Conservation (phyloP, 2,797 vertebrate species). For the Molothrus ater region DNA sequence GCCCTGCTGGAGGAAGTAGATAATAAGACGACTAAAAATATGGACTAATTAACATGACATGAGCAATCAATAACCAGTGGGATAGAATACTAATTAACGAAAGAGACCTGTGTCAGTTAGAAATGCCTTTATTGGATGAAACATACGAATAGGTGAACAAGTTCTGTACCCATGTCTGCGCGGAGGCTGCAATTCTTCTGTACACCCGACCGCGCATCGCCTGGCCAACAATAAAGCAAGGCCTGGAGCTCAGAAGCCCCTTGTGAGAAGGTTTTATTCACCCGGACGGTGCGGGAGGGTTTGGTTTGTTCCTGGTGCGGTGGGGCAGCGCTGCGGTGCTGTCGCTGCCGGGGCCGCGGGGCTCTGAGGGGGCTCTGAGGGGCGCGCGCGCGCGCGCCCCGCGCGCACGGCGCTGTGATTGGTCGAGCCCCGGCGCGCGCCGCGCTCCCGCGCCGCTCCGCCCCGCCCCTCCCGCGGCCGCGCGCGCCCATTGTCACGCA, state of each 20-base stretch:
- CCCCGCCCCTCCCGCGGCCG: background rate
- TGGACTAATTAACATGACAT: background rate
- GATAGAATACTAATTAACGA: background rate
- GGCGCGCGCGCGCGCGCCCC: background rate
- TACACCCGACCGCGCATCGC: background rate
- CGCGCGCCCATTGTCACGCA: background rate
- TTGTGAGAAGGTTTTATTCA: background rate
- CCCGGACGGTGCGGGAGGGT: background rate
- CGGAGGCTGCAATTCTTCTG: background rate
- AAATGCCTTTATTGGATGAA: background rate
- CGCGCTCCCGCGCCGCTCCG: background rate
- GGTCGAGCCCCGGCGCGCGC: background rate
- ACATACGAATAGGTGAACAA: accelerated
- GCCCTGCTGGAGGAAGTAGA: background rate
- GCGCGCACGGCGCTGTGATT: background rate
- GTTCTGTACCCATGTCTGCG: background rate
- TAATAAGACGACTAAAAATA: background rate
- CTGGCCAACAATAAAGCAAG: background rate
- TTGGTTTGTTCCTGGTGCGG: too few species aligned
- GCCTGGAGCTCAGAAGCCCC: accelerated
- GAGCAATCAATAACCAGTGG: background rate
- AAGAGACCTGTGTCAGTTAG: too few species aligned
- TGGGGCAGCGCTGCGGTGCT: background rate
- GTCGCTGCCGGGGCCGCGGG: too few species aligned
- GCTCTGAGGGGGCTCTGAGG: too few species aligned